phyloP scores from a whole-genome alignment of 2,797 vertebrate genomes.

The Cyprinella venusta region DNA sequence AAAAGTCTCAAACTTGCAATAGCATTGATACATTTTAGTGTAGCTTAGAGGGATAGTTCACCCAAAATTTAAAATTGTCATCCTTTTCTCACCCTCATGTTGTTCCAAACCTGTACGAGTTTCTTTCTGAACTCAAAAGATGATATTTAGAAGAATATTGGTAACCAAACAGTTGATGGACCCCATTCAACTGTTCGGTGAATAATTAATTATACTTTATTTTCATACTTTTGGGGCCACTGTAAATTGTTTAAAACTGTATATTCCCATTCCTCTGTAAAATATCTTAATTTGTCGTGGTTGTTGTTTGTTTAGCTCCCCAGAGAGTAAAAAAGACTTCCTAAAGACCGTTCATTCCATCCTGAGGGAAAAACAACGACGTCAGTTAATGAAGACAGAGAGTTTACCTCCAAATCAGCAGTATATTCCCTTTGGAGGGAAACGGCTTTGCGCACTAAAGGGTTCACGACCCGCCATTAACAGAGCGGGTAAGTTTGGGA shows the following conservation, averaged over 20 bases:
- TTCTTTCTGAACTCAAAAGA: not conserved
- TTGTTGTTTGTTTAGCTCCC: slow-evolving; percentile 76
- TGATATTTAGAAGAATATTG: not conserved
- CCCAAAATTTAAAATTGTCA: no score
- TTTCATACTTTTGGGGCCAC: not conserved
- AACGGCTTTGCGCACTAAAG: slow-evolving; percentile 93
- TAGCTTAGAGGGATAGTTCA: no score
- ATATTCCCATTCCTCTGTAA: not conserved
- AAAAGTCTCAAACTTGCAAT: not conserved
- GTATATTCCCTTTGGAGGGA: slow-evolving; percentile 97
- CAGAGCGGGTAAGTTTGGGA: slow-evolving; percentile 86
- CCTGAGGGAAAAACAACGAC: slow-evolving; percentile 91
- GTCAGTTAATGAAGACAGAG: slow-evolving; percentile 93
- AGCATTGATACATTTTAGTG: no score
- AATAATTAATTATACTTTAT: not conserved
- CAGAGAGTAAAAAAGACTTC: slow-evolving; percentile 93
- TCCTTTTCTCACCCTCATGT: no score
- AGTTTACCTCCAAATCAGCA: slow-evolving; percentile 91
- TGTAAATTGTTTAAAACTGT: not conserved
- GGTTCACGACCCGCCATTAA: slow-evolving; percentile 87
- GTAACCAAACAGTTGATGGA: not conserved
- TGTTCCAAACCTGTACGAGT: no score
- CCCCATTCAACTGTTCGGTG: not conserved
- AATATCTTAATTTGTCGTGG: not conserved
- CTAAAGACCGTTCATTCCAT: slow-evolving; percentile 92